A percentile compares a stretch with the other conserved stretches of the same genome.
These are phyloP conservation scores for Itoplectis maculator DNA, from an alignment of 2,888 invertebrate genomes.

Conservation along the genomic window DNA sequence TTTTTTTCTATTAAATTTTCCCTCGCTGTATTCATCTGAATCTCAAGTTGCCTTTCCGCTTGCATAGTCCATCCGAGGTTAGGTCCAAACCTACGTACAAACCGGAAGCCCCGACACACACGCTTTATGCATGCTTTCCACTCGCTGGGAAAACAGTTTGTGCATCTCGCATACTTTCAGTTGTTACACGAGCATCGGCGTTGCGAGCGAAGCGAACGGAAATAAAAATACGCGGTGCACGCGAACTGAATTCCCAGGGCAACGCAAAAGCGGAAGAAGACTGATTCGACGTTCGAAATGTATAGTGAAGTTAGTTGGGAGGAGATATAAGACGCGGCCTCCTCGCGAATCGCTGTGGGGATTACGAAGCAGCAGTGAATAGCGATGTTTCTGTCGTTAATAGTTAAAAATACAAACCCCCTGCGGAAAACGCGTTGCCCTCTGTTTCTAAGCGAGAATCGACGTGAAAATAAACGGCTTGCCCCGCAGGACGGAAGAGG, in stretches of 20 bases:
- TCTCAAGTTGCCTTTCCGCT: no score
- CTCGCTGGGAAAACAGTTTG: neutral
- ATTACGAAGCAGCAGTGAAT: conserved; percentile 24
- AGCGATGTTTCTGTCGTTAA: conserved; percentile 46
- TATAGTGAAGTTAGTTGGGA: neutral
- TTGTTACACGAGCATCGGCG: neutral
- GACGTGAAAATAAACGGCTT: conserved; percentile 43
- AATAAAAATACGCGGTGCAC: neutral
- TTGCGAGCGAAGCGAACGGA: neutral
- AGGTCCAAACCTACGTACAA: no score
- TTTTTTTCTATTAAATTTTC: no score
- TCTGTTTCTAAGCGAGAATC: conserved; percentile 26
- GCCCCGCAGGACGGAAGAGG: neutral
- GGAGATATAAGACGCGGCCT: neutral
- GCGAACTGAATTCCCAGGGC: neutral
- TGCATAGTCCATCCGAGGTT: no score
- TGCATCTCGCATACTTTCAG: neutral
- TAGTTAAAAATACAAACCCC: conserved; percentile 29
- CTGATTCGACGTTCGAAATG: conserved; percentile 23
- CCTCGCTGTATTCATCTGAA: no score
- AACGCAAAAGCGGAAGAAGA: conserved; percentile 18
- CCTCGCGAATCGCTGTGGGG: conserved; percentile 39
- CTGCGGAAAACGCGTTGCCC: neutral
- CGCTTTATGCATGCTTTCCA: neutral
- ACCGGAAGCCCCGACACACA: neutral